Percentiles rank a stretch among this genome's conserved stretches.
These are phyloP conservation scores for Drosophila testacea DNA, from an alignment of 2,888 invertebrate genomes.

Conservation along the genomic window DNA sequence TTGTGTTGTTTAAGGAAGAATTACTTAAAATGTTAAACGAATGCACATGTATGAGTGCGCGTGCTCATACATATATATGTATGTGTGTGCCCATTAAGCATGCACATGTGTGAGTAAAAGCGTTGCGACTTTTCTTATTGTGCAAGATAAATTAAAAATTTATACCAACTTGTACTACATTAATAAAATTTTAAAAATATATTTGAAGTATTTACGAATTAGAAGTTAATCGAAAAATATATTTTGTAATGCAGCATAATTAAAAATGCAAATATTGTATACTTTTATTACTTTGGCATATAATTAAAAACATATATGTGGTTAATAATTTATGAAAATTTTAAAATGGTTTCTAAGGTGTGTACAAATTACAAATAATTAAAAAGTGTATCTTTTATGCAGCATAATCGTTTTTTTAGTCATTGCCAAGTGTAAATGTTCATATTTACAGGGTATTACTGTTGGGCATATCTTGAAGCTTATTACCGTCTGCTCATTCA, in stretches of 20 bases:
- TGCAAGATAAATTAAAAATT: neutral
- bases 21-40: slow-evolving; percentile 59
- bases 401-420: too few species aligned
- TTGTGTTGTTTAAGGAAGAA: slow-evolving; percentile 71
- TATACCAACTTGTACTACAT: neutral
- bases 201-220: neutral
- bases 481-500: slow-evolving; percentile 33
- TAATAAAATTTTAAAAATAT: neutral
- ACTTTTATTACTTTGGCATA: too few species aligned
- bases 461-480: slow-evolving; percentile 16
- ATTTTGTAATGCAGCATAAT: too few species aligned
- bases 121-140: neutral
- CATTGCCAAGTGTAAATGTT: too few species aligned
- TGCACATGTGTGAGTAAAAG: slow-evolving; percentile 15
- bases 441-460: slow-evolving; percentile 29
- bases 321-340: too few species aligned
- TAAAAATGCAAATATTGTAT: too few species aligned
- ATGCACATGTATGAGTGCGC: slow-evolving; percentile 20
- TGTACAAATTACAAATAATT: too few species aligned
- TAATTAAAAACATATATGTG: too few species aligned
- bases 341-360: too few species aligned
- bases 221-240: neutral
- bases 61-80: slow-evolving; percentile 13
- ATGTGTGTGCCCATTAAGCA: slow-evolving; percentile 10
- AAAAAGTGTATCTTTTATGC: too few species aligned